Conservation (phyloP, 2,113 vertebrate genomes). For the Myotis lucifugus region DNA sequence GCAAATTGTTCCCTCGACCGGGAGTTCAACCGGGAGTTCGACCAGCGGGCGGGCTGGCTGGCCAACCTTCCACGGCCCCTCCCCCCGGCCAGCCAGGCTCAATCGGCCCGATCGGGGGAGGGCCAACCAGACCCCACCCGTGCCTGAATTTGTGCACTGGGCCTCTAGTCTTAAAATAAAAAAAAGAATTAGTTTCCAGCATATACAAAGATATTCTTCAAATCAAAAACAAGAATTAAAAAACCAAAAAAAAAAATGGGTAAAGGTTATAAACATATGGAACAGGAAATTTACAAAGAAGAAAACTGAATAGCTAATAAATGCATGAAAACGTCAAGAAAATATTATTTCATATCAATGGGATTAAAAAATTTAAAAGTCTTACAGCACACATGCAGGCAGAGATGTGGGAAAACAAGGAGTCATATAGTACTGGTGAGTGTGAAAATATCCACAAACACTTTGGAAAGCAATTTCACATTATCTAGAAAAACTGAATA, state of each 20-base stretch:
- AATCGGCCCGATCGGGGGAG: too few species aligned
- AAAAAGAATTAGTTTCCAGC: background rate
- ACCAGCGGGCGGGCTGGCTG: too few species aligned
- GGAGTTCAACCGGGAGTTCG: too few species aligned
- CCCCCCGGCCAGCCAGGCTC: too few species aligned
- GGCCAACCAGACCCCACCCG: too few species aligned
- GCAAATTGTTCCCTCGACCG: too few species aligned
- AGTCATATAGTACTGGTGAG: background rate
- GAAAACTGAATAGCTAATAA: background rate
- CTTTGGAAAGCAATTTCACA: background rate
- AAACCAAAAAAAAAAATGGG: background rate
- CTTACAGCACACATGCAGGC: conserved; percentile 12
- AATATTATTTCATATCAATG: too few species aligned
- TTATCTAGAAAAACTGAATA: conserved; percentile 21
- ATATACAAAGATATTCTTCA: background rate
- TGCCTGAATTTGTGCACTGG: too few species aligned
- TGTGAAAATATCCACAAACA: background rate
- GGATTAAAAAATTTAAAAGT: conserved; percentile 31
- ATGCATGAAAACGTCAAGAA: conserved; percentile 40
- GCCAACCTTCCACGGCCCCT: too few species aligned
- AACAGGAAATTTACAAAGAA: conserved; percentile 3
- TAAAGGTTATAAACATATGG: background rate
- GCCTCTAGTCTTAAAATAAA: background rate
- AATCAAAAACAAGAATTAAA: background rate
- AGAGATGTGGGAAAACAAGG: conserved; percentile 7